Evolutionary conservation across 2,113 vertebrate genomes (phyloP).

Genomic region (Gymnobelideus leadbeateri): DNA sequence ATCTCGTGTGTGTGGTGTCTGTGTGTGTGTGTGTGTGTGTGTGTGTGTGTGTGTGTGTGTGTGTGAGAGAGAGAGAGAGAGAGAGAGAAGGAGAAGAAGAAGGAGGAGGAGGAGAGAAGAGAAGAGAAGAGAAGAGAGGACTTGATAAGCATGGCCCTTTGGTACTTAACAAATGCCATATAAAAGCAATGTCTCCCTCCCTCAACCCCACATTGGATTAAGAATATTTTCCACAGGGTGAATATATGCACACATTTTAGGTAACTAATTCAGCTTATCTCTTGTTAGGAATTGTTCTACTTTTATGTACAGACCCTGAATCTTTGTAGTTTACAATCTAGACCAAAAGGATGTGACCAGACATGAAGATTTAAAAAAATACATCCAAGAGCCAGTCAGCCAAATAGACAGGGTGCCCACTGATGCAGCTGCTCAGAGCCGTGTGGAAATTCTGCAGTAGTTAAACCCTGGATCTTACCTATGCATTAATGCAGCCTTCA

Average conservation of each 20-base stretch:
- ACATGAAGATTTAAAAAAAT: not conserved
- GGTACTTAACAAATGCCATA: slow-evolving; percentile 31
- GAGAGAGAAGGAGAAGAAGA: not conserved
- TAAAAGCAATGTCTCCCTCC: not conserved
- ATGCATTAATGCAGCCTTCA: slow-evolving; percentile 15
- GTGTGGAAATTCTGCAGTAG: slow-evolving; percentile 10
- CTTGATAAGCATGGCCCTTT: not conserved
- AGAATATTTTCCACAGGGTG: not conserved
- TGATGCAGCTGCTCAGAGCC: slow-evolving; percentile 10
- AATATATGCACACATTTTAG: not conserved
- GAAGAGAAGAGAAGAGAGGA: not conserved
- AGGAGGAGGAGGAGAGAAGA: not conserved
- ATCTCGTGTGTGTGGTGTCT: too few species aligned
- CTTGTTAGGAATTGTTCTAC: not conserved
- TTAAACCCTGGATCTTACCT: slow-evolving; percentile 12
- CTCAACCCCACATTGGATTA: not conserved
- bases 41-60: not conserved
- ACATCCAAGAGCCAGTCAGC: not conserved
- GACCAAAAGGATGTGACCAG: not conserved
- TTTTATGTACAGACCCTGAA: not conserved
- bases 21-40: too few species aligned
- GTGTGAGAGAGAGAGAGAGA: not conserved
- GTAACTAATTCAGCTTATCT: not conserved
- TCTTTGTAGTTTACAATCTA: not conserved
- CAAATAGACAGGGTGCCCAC: not conserved